Evolutionary conservation across 2,113 vertebrate genomes (phyloP).

Genomic region (Notarius quadriscutis): DNA sequence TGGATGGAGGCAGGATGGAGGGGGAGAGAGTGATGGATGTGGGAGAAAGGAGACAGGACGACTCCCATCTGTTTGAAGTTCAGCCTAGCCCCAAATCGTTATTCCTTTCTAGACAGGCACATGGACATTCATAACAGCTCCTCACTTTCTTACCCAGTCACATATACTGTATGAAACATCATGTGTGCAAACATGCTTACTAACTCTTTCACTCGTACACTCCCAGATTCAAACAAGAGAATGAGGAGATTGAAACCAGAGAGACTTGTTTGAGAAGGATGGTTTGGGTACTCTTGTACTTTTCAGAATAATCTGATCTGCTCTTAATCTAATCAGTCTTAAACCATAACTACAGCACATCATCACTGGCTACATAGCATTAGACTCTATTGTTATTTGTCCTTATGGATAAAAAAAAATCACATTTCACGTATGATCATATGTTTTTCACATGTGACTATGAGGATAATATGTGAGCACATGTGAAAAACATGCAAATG

Average conservation of each 20-base stretch:
- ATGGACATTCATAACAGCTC: conserved; percentile 9
- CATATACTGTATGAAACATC: not conserved
- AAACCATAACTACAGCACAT: conserved; percentile 18
- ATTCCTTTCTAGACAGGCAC: conserved; percentile 52
- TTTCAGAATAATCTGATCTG: conserved; percentile 8
- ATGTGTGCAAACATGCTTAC: not conserved
- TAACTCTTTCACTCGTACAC: not conserved
- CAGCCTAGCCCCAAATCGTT: conserved; percentile 48
- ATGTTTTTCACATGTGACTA: not conserved
- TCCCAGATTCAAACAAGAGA: not conserved
- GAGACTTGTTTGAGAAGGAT: not conserved
- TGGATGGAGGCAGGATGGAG: conserved; percentile 1
- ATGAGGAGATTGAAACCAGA: conserved; percentile 25
- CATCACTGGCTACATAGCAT: not conserved
- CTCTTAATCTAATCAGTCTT: conserved; percentile 2
- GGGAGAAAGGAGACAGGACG: conserved; percentile 55
- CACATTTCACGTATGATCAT: not conserved
- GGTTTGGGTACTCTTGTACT: not conserved
- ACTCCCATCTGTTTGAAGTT: conserved; percentile 63
- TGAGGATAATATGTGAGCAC: not conserved
- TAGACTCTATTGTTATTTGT: not conserved
- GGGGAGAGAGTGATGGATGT: conserved; percentile 65
- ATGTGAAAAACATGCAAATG: not conserved
- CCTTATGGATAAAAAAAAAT: not conserved
- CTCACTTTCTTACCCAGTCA: not conserved